A percentile compares a stretch with the other conserved stretches of the same genome.
phyloP scores from a whole-genome alignment of 2,113 vertebrate species.

The Microcebus ravelobensis region DNA sequence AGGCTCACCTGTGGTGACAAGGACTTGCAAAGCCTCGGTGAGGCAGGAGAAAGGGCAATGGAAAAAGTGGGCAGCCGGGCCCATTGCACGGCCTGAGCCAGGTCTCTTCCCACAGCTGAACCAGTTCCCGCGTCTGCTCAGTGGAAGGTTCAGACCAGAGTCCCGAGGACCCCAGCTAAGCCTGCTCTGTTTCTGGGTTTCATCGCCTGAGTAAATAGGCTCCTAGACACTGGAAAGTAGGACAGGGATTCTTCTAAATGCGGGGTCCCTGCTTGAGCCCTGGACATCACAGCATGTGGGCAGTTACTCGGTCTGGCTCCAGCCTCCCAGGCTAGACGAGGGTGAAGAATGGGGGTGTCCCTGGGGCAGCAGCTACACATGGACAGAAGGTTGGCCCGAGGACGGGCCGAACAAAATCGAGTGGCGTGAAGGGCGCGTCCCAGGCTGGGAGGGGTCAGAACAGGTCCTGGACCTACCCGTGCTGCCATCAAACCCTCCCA shows the following conservation, averaged over 20 bases:
- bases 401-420: background rate
- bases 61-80: background rate
- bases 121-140: background rate
- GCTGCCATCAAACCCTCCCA: conserved; percentile 97
- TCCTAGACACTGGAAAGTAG: background rate
- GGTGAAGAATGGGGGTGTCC: background rate
- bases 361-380: background rate
- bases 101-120: background rate
- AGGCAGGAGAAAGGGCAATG: background rate
- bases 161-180: background rate
- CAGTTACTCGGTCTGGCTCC: background rate
- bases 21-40: background rate
- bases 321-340: background rate
- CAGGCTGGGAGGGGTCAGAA: background rate
- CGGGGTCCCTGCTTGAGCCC: background rate
- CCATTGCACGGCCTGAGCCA: background rate
- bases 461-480: conserved; percentile 87
- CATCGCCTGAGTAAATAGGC: background rate
- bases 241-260: background rate
- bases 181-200: background rate
- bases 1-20: fast-evolving
- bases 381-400: background rate
- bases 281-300: background rate
- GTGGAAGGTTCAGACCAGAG: background rate
- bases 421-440: background rate